These are phyloP conservation scores for Ianthella basta DNA, from an alignment of 37 sponge, comb jelly and placozoan species.

Conservation along the genomic window DNA sequence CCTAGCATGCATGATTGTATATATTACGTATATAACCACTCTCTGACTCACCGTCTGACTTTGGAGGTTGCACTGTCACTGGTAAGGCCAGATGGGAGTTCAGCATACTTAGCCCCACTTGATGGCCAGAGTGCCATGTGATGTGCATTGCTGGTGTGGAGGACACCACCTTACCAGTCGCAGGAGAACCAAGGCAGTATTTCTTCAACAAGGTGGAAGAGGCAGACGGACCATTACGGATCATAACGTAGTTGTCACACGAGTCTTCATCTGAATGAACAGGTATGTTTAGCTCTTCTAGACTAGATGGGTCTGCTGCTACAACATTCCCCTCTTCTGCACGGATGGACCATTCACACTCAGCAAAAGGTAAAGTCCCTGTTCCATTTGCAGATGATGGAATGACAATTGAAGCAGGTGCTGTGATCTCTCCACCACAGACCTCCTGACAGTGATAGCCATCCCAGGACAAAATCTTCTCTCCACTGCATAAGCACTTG, in stretches of 20 bases:
- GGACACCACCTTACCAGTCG: neutral
- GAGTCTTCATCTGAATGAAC: neutral
- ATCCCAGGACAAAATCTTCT: neutral
- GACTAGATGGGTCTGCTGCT: neutral
- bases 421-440: neutral
- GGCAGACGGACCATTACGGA: neutral
- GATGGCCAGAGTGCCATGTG: neutral
- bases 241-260: conserved; percentile 3
- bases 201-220: neutral
- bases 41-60: neutral
- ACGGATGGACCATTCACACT: conserved; percentile 17
- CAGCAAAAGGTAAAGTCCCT: neutral
- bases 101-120: neutral
- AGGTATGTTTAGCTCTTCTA: neutral
- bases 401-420: neutral
- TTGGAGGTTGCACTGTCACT: no score
- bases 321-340: neutral
- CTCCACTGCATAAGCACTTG: neutral
- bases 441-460: neutral
- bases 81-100: neutral
- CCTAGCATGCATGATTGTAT: no score
- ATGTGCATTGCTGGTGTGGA: conserved; percentile 12
- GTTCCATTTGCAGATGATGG: neutral
- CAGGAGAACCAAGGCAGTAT: neutral
- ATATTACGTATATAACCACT: no score